A percentile compares a stretch with the other conserved stretches of the same genome.
Conservation (phyloP, 2,888 invertebrate genomes). For the Tiliacea citrago region DNA sequence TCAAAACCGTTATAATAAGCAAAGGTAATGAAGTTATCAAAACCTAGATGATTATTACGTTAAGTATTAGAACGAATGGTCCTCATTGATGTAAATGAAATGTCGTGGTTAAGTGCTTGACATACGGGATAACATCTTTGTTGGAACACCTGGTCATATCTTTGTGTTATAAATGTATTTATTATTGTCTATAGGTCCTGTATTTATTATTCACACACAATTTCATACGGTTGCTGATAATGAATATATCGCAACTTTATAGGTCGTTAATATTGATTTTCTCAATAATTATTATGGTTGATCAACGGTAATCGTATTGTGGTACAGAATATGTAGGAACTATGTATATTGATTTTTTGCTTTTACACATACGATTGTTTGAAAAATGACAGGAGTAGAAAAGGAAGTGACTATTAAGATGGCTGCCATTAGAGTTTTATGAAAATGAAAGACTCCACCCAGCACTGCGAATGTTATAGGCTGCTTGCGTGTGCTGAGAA, state of each 20-base stretch:
- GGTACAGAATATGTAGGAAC: background rate
- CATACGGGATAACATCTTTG: background rate
- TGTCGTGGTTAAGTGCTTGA: constrained; percentile 1
- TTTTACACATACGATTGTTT: no score
- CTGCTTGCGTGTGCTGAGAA: no score
- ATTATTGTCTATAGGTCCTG: background rate
- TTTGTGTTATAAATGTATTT: background rate
- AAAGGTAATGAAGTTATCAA: constrained; percentile 26
- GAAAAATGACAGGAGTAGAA: no score
- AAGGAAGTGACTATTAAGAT: no score
- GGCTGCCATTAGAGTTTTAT: no score
- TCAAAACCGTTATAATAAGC: constrained; percentile 13
- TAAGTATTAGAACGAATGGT: constrained; percentile 8
- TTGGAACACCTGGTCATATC: background rate
- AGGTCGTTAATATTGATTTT: constrained; percentile 30
- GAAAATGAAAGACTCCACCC: no score
- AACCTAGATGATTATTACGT: constrained; percentile 13
- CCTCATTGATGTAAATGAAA: constrained; percentile 1
- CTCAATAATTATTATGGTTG: constrained; percentile 3
- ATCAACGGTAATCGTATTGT: constrained; percentile 31
- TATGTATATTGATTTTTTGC: no score
- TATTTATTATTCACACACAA: background rate
- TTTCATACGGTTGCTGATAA: constrained; percentile 13
- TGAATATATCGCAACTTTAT: constrained; percentile 24
- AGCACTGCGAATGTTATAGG: no score